Evolutionary conservation across 1,140 invertebrate species (phyloP).

Genomic region (Heliconius eleuchia): DNA sequence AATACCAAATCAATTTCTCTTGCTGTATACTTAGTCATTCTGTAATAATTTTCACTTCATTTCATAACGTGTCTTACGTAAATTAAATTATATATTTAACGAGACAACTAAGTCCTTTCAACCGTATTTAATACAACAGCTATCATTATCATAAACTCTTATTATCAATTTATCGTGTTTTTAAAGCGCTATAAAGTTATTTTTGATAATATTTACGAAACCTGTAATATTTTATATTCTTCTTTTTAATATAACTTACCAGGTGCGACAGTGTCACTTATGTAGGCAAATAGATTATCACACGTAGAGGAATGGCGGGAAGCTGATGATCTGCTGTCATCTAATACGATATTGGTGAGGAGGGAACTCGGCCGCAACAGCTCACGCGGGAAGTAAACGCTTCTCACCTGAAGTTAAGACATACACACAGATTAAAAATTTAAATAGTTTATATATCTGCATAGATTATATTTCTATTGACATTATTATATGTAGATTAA

Average conservation of each 20-base stretch:
- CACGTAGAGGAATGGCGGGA: constrained; percentile 81
- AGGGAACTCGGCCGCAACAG: constrained; percentile 86
- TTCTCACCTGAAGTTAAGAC: constrained; percentile 80
- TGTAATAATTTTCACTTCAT: background rate
- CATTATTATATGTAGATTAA: too few relatives aligned
- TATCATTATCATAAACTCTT: background rate
- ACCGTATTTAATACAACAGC: background rate
- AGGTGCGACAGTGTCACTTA: constrained; percentile 89
- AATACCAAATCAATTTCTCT: background rate
- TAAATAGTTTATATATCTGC: too few relatives aligned
- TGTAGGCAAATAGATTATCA: constrained; percentile 89
- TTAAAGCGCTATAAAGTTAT: background rate
- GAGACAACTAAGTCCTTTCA: constrained; percentile 6
- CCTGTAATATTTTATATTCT: background rate
- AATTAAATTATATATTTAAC: constrained; percentile 1
- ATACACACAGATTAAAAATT: background rate
- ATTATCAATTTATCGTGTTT: background rate
- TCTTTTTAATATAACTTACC: constrained; percentile 73
- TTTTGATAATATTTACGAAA: background rate
- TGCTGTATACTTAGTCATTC: background rate
- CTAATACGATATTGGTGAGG: constrained; percentile 89
- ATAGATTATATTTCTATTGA: too few relatives aligned
- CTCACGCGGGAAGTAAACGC: constrained; percentile 84
- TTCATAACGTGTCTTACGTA: background rate
- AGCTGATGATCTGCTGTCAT: constrained; percentile 83